Evolutionary conservation across 2,888 invertebrate genomes (phyloP), one percentile per base, ranked within the genome.

Genomic region (Plagodis dolabraria): DNA sequence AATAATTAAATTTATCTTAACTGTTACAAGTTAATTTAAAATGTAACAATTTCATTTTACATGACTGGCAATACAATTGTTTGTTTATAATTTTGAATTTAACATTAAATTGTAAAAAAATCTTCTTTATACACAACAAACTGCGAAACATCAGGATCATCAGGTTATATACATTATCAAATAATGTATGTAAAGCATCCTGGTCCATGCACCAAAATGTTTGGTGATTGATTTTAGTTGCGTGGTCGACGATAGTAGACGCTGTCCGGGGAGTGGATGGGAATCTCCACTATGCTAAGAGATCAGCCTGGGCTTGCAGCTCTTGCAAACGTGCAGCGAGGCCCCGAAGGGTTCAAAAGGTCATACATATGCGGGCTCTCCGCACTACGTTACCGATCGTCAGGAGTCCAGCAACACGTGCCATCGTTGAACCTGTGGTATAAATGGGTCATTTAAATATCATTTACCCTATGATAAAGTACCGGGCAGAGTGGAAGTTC

Each of bases 331-430:
- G 7, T 10, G 49, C 40, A 64, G 34, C 10, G 40, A 40, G 48
- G 54, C 54, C 60, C 57, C 47, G 53, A 64, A 51, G 65, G 63
- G 67, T 42, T 12, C 45, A 60, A 53, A 56, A 64, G 50, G 48
- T 84, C 85, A 87, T 58, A 72, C 71, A 65, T 70, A 75, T 72
- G 82, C 77, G 64, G 65, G 76, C 59, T 64, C 79, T 64, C 56
- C 80, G 77, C 82, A 75, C 85, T 90, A 90, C 22, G 86, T 86
- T 65, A 77, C 74, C 61, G 90, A 76, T 72, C 93, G 94, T 95
- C 95, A 95, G 86, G 96, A 96, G 82, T 96, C 96, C 72, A 98
- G 94, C 64, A 99, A 89, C 40, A 98, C 96, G 86, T 99, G 98
- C 99, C 98, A 99, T 55, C 98, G 96, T 80, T 97, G 97, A 61